Evolutionary conservation across 2,113 vertebrate genomes (phyloP).

Genomic region (Pycnonotus jocosus): DNA sequence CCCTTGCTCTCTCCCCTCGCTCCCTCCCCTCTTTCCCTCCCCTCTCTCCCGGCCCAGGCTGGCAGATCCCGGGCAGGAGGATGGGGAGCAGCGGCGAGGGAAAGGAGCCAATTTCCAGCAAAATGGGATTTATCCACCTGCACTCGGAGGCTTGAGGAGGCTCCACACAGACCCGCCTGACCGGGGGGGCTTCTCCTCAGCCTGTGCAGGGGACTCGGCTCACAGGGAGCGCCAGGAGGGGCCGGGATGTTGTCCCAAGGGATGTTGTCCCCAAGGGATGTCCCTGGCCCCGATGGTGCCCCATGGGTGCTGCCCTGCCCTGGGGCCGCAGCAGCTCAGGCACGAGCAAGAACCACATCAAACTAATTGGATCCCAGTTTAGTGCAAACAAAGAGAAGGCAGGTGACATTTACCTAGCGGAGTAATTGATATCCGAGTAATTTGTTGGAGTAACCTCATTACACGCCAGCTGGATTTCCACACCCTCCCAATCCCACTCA

Average conservation of each 20-base stretch:
- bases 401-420: conserved; percentile 41
- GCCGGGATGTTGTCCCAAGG: not conserved
- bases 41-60: not conserved
- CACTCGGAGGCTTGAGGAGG: accelerated
- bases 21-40: not conserved
- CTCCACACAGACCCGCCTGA: not conserved
- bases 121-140: not conserved
- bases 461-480: conserved; percentile 14
- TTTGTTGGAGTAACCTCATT: conserved; percentile 31
- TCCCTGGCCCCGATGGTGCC: not conserved
- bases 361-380: not conserved
- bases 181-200: accelerated
- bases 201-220: accelerated
- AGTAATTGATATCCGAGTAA: conserved; percentile 46
- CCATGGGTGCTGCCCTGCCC: not conserved
- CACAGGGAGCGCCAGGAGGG: not conserved
- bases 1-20: not conserved
- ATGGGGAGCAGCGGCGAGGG: not conserved
- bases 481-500: not conserved
- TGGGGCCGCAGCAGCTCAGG: not conserved
- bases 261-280: not conserved
- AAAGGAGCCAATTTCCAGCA: not conserved
- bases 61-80: not conserved
- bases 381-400: not conserved
- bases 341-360: not conserved